Evolutionary conservation across 2,797 vertebrate genomes (phyloP).

Genomic region (Cuculus canorus): DNA sequence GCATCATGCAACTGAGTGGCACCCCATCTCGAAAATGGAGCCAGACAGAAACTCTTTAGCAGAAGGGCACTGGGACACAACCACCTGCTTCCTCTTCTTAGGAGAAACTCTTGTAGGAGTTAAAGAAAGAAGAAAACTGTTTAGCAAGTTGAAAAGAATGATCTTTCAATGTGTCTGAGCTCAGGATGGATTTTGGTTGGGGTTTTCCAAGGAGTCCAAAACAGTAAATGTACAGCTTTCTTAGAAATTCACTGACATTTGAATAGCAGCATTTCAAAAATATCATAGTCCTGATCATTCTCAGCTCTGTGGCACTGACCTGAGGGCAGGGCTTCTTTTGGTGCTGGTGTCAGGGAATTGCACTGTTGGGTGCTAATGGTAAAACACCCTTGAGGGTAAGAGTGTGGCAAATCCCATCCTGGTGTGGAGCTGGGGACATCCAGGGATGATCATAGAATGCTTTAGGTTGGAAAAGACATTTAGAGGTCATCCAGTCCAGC

Average conservation of each 20-base stretch:
- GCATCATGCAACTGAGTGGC: not conserved
- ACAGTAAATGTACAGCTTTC: not conserved
- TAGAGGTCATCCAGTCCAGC: no score
- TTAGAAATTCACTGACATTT: not conserved
- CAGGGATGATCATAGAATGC: not conserved
- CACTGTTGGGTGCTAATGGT: not conserved
- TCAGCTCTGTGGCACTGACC: not conserved
- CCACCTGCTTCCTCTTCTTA: not conserved
- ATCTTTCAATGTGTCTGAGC: not conserved
- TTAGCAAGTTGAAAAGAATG: not conserved
- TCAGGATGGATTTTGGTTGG: not conserved
- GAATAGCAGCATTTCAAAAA: no score
- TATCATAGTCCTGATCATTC: no score
- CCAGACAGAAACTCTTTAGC: not conserved
- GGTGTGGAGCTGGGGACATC: rapidly evolving
- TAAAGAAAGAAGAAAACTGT: not conserved
- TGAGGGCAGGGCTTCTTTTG: not conserved
- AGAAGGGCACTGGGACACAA: not conserved
- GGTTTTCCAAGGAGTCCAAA: not conserved
- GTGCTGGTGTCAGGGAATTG: rapidly evolving
- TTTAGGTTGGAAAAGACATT: no score
- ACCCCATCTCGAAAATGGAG: not conserved
- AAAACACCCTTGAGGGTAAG: not conserved
- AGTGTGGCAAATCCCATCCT: not conserved
- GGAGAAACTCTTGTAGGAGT: not conserved